Conservation (phyloP, 2,797 vertebrate genomes). For the Myripristis murdjan region DNA sequence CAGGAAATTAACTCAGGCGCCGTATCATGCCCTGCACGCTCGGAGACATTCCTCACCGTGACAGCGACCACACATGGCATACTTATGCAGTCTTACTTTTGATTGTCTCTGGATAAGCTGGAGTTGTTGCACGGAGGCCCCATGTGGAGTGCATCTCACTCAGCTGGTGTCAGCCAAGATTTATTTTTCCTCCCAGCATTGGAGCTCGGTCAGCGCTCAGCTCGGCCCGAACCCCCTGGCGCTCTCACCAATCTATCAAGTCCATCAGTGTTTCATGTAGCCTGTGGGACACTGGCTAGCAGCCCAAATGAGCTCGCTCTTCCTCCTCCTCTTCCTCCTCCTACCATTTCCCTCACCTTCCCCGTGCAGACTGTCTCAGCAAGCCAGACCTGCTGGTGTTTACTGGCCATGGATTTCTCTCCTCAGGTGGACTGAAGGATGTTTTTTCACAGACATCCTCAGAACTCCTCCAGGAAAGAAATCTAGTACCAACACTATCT, state of each 20-base stretch:
- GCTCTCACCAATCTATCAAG: slow-evolving; percentile 73
- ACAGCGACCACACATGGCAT: slow-evolving; percentile 41
- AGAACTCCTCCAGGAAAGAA: slow-evolving; percentile 19
- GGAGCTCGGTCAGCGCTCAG: slow-evolving; percentile 60
- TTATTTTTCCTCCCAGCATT: slow-evolving; percentile 67
- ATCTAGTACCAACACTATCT: background rate
- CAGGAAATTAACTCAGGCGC: slow-evolving; percentile 52
- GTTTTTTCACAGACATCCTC: slow-evolving; percentile 24
- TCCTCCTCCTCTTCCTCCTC: slow-evolving; percentile 40
- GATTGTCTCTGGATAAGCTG: slow-evolving; percentile 61
- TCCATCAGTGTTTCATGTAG: slow-evolving; percentile 79
- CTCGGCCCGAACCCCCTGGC: slow-evolving; percentile 64
- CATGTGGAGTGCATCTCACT: slow-evolving; percentile 45
- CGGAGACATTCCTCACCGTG: slow-evolving; percentile 33
- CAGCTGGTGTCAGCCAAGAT: slow-evolving; percentile 63
- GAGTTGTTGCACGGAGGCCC: slow-evolving; percentile 41
- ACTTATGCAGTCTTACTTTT: slow-evolving; percentile 59
- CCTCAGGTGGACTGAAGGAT: slow-evolving; percentile 21
- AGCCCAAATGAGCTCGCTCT: slow-evolving; percentile 64
- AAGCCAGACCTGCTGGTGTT: slow-evolving; percentile 17
- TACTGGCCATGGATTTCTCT: slow-evolving; percentile 46
- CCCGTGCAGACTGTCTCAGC: slow-evolving; percentile 36
- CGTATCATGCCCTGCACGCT: slow-evolving; percentile 4
- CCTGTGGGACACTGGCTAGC: slow-evolving; percentile 74
- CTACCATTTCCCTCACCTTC: slow-evolving; percentile 27